Base-by-base conservation (phyloP, 2,797 vertebrate species). In the Nyctibius grandis region DNA sequence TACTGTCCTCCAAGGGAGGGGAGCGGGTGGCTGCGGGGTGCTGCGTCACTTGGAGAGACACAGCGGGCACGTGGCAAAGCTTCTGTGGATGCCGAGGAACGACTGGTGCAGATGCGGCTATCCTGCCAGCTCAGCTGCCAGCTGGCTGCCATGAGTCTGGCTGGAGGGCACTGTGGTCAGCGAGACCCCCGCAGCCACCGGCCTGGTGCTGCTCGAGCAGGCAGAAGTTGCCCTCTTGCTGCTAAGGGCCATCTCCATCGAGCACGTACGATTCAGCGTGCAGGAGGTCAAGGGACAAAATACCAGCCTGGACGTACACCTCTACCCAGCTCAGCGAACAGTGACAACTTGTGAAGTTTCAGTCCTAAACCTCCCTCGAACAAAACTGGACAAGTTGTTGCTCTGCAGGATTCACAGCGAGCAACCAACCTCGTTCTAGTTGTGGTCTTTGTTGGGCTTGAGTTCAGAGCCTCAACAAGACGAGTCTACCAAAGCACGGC, bases 11-110 rank as follows among this genome's bases (percentile, higher is more conserved):
- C 34, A 12, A 11, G 19, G 3, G 38, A 59, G 59, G 63, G 20
- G 10, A 31, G 13, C 0, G 0, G 45, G 28, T 26, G 63, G 51
- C 40, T 50, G 44, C 0, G 3, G 38, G 0, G 1, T 9, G 51
- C 42, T 40, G 40, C 18, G 18, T 28, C 21, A 4, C 50, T 45
- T 13, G 34, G 5, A 11, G 29, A 44, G 60, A 60, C 42, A 25
- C 29, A 51, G 28, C 42, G 33, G 45, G 44, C 3, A 2, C 0
- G 4, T 7, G 64, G 34, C 56, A 61, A 25, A 86, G n/a, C 44
- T 28, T 8, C n/a, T 12, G 15, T 15, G 33, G 19, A 21, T 59
- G 51, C 59, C 6, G 17, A 18, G 72, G 9, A 60, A 60, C 23
- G n/a, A 18, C 38, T 8, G 54, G 36, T 40, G 53, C 15, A 54